Conservation (phyloP, 2,888 invertebrate species). For the Liodrosophila aerea region DNA sequence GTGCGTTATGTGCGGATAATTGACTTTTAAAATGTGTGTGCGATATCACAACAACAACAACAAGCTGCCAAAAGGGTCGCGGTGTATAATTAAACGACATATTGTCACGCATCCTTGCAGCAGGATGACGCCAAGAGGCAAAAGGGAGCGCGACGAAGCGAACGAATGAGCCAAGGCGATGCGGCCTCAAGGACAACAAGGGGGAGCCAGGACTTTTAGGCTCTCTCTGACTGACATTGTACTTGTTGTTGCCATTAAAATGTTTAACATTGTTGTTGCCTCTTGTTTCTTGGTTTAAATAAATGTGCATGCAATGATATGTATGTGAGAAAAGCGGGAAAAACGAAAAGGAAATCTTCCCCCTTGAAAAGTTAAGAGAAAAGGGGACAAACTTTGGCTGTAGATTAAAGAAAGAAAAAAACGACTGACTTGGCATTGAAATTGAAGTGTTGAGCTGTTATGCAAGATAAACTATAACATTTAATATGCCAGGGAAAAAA, state of each 20-base stretch:
- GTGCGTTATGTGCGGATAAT: conserved; percentile 77
- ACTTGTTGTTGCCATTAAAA: conserved; percentile 45
- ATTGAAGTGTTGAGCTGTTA: not conserved
- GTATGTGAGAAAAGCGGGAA: not conserved
- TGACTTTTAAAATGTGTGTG: conserved; percentile 77
- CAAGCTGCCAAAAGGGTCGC: conserved; percentile 57
- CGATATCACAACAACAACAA: conserved; percentile 68
- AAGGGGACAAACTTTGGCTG: not conserved
- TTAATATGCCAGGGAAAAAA: too few species aligned
- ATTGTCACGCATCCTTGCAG: conserved; percentile 70
- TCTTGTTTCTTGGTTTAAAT: conserved; percentile 19
- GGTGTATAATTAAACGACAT: conserved; percentile 75
- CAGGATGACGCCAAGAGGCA: conserved; percentile 10
- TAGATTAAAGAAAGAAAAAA: not conserved
- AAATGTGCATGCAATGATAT: conserved; percentile 24
- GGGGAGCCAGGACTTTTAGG: conserved; percentile 26
- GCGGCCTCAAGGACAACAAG: conserved; percentile 38
- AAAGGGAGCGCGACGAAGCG: not conserved
- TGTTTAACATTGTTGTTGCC: conserved; percentile 26
- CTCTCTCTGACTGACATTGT: conserved; percentile 18
- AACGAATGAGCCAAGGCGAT: not conserved
- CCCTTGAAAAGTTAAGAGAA: not conserved
- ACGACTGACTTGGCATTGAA: not conserved
- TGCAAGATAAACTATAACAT: too few species aligned
- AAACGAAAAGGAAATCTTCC: not conserved